Base-by-base conservation (phyloP, 1,140 invertebrate genomes). In the Drosophila takahashii region DNA sequence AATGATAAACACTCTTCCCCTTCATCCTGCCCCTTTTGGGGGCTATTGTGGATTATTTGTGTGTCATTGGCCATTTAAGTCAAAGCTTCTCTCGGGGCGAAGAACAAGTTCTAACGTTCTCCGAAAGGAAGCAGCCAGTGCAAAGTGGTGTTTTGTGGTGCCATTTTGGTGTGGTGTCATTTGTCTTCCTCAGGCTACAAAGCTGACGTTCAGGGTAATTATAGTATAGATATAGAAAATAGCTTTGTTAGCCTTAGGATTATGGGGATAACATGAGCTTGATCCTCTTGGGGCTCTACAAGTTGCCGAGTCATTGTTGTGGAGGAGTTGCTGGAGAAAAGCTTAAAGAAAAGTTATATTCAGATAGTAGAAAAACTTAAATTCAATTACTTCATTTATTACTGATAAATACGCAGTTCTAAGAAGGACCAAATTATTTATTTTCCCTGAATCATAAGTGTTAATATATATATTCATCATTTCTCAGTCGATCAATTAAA, bases 11-110 rank as follows among this genome's bases (percentile, higher is more conserved):
- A 61, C 64, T 13, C 42, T 22, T 53, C 9, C 18, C 9, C 16
- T 15, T 1, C 7, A 9, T 10, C 4, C 13, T 9, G 8, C 47
- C 26, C 15, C 11, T 27, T 56, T 27, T 4, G 11, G 41, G 27
- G 9, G 34, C 65, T 34, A 70, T 71, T 71, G 65, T 57, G 48
- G 50, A 70, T 70, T 70, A 70, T 70, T 56, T 71, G 65, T 70
- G 67, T 71, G 67, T 71, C 67, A 71, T 71, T 70, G 67, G 67
- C 67, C 34, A 71, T 71, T 71, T 71, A 71, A 71, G 67, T 41
- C 64, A 27, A 70, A 71, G 42, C 67, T 57, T 2, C 32, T 36
- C 48, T 37, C 5, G 13, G 58, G 61, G 65, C 13, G 22, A 51
- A 5, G 22, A 45, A 4, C 37, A 67, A 54, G 41, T 26, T 69